Evolutionary conservation across 2,797 vertebrate genomes (phyloP).

Genomic region (Muraenolepis orangiensis): DNA sequence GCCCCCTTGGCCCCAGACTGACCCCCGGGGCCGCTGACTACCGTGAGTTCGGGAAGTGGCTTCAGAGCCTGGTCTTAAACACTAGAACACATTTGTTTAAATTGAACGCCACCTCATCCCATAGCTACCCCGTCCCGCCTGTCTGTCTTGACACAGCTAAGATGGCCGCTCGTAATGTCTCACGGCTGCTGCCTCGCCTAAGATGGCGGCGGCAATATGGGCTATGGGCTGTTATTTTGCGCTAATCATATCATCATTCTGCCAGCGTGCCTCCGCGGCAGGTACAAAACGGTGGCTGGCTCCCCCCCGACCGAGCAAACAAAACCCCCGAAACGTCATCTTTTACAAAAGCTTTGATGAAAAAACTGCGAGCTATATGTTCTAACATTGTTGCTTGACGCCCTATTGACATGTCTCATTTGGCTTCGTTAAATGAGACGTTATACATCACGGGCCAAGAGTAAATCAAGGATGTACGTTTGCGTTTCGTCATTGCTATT

Average conservation of each 20-base stretch:
- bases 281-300: background rate
- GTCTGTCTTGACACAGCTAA: background rate
- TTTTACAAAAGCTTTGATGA: background rate
- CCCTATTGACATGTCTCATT: background rate
- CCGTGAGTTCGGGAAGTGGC: background rate
- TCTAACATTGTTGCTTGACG: background rate
- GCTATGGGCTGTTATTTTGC: background rate
- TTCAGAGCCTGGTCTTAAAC: background rate
- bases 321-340: background rate
- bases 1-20: slow-evolving; percentile 11
- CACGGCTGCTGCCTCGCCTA: background rate
- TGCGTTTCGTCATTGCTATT: background rate
- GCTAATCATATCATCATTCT: background rate
- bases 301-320: background rate
- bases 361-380: background rate
- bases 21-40: slow-evolving; percentile 1
- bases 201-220: background rate
- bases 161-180: background rate
- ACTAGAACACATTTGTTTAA: background rate
- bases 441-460: background rate
- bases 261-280: background rate
- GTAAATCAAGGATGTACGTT: background rate
- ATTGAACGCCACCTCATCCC: background rate
- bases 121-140: background rate
- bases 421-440: background rate